A percentile compares a stretch with the other conserved stretches of the same genome.
Conservation (phyloP, 2,888 invertebrate genomes). For the Lithosia quadra region DNA sequence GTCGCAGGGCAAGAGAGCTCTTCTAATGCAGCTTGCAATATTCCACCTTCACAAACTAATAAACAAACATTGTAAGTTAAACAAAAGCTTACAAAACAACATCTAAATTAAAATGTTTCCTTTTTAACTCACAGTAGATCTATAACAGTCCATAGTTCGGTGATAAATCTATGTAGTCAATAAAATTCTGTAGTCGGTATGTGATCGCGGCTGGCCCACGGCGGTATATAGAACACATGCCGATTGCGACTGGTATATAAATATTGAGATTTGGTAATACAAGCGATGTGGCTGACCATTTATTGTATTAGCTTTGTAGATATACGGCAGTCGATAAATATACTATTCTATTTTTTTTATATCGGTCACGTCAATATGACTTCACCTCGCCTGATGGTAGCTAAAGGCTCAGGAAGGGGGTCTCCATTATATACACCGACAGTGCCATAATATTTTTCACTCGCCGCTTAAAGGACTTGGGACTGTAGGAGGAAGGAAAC, state of each 20-base stretch:
- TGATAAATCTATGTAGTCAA: conserved; percentile 49
- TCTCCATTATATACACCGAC: no score
- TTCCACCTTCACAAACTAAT: neutral
- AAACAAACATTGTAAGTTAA: neutral
- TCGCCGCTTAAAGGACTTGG: no score
- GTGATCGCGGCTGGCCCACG: conserved; percentile 6
- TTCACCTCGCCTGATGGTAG: no score
- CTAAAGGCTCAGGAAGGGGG: no score
- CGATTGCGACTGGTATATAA: conserved; percentile 12
- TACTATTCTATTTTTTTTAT: neutral
- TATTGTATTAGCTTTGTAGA: neutral
- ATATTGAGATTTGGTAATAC: conserved; percentile 20
- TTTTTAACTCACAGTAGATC: neutral
- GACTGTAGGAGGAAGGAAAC: no score
- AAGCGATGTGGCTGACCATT: conserved; percentile 3
- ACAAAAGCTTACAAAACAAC: neutral
- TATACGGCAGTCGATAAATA: neutral
- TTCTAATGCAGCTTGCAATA: no score
- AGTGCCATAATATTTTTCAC: no score
- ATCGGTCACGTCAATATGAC: no score
- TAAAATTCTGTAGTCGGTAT: conserved; percentile 32
- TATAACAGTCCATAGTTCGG: neutral
- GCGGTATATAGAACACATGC: conserved; percentile 27
- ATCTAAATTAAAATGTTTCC: neutral
- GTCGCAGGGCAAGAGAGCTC: no score